Percentiles rank a stretch among this genome's conserved stretches.
phyloP scores from a whole-genome alignment of 2,797 vertebrate genomes.

The Labeo calbasu region DNA sequence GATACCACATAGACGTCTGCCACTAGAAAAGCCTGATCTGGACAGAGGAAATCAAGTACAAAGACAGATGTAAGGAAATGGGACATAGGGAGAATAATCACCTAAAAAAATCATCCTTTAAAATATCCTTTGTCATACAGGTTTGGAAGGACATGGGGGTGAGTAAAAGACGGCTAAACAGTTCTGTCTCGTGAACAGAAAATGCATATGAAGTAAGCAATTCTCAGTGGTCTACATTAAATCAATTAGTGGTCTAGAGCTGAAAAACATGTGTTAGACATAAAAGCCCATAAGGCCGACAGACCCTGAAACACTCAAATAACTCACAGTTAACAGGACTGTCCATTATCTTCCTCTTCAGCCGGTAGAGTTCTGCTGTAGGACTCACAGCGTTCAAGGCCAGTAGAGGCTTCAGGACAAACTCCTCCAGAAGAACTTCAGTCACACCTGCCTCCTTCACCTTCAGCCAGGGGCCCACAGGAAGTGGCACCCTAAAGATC shows the following conservation, averaged over 20 bases:
- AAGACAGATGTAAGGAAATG: not conserved
- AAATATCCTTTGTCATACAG: not conserved
- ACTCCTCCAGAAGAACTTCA: conserved; percentile 82
- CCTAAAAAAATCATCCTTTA: not conserved
- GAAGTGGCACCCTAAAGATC: conserved; percentile 71
- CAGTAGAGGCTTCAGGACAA: conserved; percentile 78
- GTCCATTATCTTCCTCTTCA: conserved; percentile 82
- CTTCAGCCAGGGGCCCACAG: conserved; percentile 62
- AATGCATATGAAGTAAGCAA: not conserved
- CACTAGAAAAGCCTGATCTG: conserved; percentile 85
- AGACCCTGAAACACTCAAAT: not conserved
- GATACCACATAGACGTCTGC: conserved; percentile 81
- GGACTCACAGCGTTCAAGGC: conserved; percentile 71
- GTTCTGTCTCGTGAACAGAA: not conserved
- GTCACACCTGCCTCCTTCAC: conserved; percentile 71
- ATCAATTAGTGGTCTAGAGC: not conserved
- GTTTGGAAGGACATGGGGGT: not conserved
- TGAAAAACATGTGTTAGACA: conserved; percentile 19
- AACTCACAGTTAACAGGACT: conserved; percentile 82
- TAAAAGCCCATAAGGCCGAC: not conserved
- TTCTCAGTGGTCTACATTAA: not conserved
- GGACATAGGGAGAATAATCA: not conserved
- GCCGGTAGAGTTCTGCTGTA: conserved; percentile 77
- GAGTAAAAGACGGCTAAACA: not conserved
- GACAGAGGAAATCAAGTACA: conserved; percentile 3